These are phyloP conservation scores for Agriotes lineatus DNA, from an alignment of 2,888 invertebrate species.

Conservation along the genomic window DNA sequence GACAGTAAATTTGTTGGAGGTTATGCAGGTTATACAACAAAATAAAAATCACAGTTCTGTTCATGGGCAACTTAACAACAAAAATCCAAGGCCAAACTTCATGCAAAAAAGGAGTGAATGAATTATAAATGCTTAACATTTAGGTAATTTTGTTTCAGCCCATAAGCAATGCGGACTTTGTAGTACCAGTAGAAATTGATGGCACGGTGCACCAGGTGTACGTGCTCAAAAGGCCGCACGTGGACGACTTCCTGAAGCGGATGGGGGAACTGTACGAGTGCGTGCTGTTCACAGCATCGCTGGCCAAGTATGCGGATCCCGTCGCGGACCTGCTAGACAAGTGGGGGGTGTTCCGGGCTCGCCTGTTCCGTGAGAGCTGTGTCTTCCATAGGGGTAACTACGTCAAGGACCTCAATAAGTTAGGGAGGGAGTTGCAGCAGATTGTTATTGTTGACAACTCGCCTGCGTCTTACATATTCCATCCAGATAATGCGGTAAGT, in stretches of 20 bases:
- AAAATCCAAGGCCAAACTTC: no score
- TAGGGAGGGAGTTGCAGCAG: slow-evolving; percentile 95
- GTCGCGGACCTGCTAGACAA: slow-evolving; percentile 97
- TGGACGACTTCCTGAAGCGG: slow-evolving; percentile 97
- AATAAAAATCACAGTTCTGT: no score
- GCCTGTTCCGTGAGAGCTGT: slow-evolving; percentile 99
- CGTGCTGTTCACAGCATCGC: slow-evolving; percentile 98
- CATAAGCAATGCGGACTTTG: slow-evolving; percentile 99
- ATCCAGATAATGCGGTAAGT: slow-evolving; percentile 99
- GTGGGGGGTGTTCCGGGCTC: slow-evolving; percentile 96
- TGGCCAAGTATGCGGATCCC: slow-evolving; percentile 99
- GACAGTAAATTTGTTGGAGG: no score
- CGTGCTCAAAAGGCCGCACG: slow-evolving; percentile 98
- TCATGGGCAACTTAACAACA: no score
- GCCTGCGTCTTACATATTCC: slow-evolving; percentile 99
- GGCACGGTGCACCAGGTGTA: slow-evolving; percentile 99
- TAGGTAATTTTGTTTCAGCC: slow-evolving; percentile 75
- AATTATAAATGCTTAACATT: slow-evolving; percentile 1
- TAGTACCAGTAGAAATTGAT: slow-evolving; percentile 99
- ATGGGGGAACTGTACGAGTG: slow-evolving; percentile 99
- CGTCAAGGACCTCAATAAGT: slow-evolving; percentile 98
- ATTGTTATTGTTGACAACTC: slow-evolving; percentile 99
- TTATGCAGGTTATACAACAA: no score
- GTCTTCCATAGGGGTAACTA: slow-evolving; percentile 99
- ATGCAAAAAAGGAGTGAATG: no score